phyloP scores from a whole-genome alignment of 2,113 vertebrate genomes.

The Brachyhypopomus gauderio region DNA sequence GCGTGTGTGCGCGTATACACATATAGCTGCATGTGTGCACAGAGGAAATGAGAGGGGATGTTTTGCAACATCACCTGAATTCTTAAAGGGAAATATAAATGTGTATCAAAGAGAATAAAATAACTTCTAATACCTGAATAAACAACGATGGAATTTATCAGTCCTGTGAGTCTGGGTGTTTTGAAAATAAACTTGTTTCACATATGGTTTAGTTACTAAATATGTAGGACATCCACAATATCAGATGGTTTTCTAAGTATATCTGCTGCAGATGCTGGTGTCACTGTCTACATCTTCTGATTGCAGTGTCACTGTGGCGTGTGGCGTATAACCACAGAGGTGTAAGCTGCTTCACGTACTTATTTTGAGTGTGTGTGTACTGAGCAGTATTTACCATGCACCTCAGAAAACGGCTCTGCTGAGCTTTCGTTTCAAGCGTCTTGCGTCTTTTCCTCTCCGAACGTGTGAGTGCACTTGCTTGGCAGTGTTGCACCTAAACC shows the following conservation, averaged over 20 bases:
- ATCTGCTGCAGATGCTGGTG: neutral
- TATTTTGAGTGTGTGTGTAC: neutral
- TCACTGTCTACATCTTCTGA: conserved; percentile 17
- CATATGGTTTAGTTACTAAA: too few relatives aligned
- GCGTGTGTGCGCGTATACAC: neutral
- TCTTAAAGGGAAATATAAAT: neutral
- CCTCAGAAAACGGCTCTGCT: conserved; percentile 39
- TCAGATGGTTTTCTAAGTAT: neutral
- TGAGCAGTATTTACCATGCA: conserved; percentile 1
- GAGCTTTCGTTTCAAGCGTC: neutral
- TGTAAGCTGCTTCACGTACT: neutral
- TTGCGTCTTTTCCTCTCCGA: neutral
- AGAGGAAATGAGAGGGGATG: conserved; percentile 8
- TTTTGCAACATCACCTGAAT: conserved; percentile 10
- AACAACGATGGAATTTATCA: too few relatives aligned
- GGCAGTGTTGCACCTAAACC: conserved; percentile 29
- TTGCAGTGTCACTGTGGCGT: neutral
- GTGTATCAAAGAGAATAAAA: neutral
- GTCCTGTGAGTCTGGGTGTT: too few relatives aligned
- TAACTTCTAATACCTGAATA: too few relatives aligned
- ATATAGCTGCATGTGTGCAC: neutral
- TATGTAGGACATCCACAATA: too few relatives aligned
- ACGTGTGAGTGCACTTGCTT: neutral
- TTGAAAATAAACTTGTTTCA: too few relatives aligned
- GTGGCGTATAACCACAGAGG: neutral